Conservation (phyloP, 2,888 invertebrate genomes). For the Drosophila paranaensis region DNA sequence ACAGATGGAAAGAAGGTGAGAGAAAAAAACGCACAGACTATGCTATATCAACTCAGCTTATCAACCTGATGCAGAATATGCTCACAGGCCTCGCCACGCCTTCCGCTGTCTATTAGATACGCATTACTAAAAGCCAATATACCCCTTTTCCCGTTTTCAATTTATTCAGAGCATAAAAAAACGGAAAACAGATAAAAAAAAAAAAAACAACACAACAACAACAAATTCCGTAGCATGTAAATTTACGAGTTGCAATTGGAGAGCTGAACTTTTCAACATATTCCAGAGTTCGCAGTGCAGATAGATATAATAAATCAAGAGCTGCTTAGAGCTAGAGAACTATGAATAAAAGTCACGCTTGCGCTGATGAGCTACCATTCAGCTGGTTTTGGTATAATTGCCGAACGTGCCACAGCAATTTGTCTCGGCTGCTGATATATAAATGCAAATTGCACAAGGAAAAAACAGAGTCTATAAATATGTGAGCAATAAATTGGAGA, state of each 20-base stretch:
- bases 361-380: not conserved
- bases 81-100: not conserved
- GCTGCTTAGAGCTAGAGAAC: not conserved
- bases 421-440: slow-evolving; percentile 23
- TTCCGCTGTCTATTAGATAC: not conserved
- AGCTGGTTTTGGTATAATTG: slow-evolving; percentile 22
- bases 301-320: not conserved
- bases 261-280: slow-evolving; percentile 6
- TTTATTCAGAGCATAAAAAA: not conserved
- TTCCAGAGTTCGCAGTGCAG: not conserved
- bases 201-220: not conserved
- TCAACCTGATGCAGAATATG: not conserved
- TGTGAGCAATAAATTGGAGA: slow-evolving; percentile 11
- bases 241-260: not conserved
- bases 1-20: no score
- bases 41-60: no score
- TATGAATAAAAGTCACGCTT: slow-evolving; percentile 22
- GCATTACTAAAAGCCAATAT: not conserved
- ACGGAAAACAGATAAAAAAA: not conserved
- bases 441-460: slow-evolving; percentile 4
- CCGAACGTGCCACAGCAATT: slow-evolving; percentile 37
- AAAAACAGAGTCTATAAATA: slow-evolving; percentile 19
- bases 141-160: rapidly evolving
- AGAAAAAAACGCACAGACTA: no score
- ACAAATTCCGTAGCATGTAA: not conserved